Percentiles rank a stretch among this genome's conserved stretches.
Evolutionary conservation across 2,888 invertebrate species (phyloP).

Genomic region (Gnatocerus cornutus): DNA sequence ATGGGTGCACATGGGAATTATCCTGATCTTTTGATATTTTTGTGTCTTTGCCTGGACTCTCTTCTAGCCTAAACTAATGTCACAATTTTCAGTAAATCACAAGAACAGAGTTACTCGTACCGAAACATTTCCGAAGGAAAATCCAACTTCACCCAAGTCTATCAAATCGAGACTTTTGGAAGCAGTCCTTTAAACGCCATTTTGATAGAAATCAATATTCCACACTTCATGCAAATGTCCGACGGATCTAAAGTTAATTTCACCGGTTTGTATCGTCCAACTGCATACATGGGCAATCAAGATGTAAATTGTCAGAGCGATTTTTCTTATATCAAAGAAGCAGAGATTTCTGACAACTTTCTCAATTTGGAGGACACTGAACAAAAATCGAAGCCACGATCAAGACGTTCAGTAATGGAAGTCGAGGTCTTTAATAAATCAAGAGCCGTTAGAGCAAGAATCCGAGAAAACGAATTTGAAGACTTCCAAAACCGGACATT

Average conservation of each 20-base stretch:
- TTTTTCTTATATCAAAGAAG: conserved; percentile 51
- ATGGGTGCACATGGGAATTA: too few species aligned
- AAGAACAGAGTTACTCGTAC: conserved; percentile 65
- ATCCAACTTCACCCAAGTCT: conserved; percentile 59
- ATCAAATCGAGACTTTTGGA: conserved; percentile 68
- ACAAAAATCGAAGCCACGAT: conserved; percentile 3
- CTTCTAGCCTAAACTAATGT: neutral
- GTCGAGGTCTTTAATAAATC: conserved; percentile 50
- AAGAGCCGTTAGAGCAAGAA: conserved; percentile 41
- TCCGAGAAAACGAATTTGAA: conserved; percentile 47
- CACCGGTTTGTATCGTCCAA: conserved; percentile 55
- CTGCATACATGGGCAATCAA: conserved; percentile 58
- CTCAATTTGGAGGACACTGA: neutral
- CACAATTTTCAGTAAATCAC: conserved; percentile 66
- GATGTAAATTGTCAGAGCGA: conserved; percentile 59
- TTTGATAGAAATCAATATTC: conserved; percentile 64
- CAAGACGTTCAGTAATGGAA: conserved; percentile 32
- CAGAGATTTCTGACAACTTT: neutral
- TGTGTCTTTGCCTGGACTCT: neutral
- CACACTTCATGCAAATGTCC: conserved; percentile 55
- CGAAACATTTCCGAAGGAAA: conserved; percentile 58
- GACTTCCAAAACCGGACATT: conserved; percentile 57
- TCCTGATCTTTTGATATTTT: too few species aligned
- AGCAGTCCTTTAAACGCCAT: conserved; percentile 68
- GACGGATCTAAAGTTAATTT: conserved; percentile 50